Evolutionary conservation across 2,113 vertebrate species (phyloP).

Genomic region (Saccopteryx leptura): DNA sequence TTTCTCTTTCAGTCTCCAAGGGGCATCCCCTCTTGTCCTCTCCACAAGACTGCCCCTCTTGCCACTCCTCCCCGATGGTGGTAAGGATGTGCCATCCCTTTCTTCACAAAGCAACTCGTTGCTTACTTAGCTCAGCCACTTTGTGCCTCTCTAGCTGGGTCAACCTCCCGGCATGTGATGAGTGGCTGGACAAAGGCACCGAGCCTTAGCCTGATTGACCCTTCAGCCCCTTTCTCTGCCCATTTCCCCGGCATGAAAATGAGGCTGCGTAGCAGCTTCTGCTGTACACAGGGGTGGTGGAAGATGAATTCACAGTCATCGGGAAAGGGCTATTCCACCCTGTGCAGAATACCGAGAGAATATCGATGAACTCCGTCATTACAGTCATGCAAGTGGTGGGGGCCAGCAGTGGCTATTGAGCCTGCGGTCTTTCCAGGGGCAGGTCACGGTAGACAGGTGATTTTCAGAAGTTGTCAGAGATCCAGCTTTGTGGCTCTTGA

Average conservation of each 20-base stretch:
- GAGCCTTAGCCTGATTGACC: not conserved
- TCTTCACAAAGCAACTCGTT: not conserved
- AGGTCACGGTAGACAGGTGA: not conserved
- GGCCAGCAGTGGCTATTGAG: not conserved
- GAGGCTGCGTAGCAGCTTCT: not conserved
- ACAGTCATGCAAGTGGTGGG: conserved; percentile 44
- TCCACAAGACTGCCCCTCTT: not conserved
- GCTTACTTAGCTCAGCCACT: not conserved
- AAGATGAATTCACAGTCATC: conserved; percentile 41
- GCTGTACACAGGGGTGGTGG: not conserved
- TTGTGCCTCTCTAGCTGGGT: not conserved
- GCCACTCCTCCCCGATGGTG: fast-evolving
- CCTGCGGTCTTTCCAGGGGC: not conserved
- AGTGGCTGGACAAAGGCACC: not conserved
- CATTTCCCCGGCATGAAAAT: conserved; percentile 49
- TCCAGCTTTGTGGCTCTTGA: not conserved
- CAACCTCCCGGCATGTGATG: not conserved
- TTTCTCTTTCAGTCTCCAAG: not conserved
- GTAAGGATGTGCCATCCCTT: not conserved
- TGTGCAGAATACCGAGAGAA: not conserved
- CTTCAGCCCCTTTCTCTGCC: not conserved
- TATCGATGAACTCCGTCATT: conserved; percentile 9
- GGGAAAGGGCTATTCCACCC: conserved; percentile 44
- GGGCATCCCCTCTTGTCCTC: not conserved
- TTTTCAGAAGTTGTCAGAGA: not conserved